Evolutionary conservation across 2,888 invertebrate genomes (phyloP), one percentile per base, ranked within the genome.

Genomic region (Rotaria magnacalcarata): DNA sequence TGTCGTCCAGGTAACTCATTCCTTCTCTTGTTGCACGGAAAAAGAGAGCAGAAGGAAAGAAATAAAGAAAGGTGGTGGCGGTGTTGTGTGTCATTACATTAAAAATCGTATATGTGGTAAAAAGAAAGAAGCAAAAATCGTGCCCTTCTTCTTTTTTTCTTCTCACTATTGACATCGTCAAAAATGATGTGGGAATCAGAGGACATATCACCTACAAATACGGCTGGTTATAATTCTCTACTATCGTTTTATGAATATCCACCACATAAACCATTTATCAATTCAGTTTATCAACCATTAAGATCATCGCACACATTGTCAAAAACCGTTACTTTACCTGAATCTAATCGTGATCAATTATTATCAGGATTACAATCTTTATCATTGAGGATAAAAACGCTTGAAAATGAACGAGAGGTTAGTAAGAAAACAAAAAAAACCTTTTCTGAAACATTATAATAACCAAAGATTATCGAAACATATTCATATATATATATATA

Each of bases 361-460:
- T 21, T 80, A 47, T 24, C 43, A 80, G 47, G 47, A 43, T 47
- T 80, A 80, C 43, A 80, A 80, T 47, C 80, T 6, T 47, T 80
- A 6, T 24, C 80, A 80, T 80, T 80, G 47, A 80, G n/a, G 47
- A 80, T 80, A 43, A 80, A 80, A 80, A 80, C 43, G 24, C n/a
- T 80, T n/a, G 80, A 80, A 80, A 47, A 47, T 80, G 80, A 80
- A 80, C 43, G 80, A 80, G 80, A 80, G n/a, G 80, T 80, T n/a
- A 14, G 75, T 80, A 24, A 24, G 7, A 67, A 80, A 10, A 52
- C 14, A 16, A 16, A 11, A 16, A 52, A 16, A 16, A 6, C 16
- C 14, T 52, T 52, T 52, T 52, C 16, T 52, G 7, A 7, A 11
- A 47, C 34, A 34, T 7, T 47, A 47, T 47, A 47, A 47, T 47